Evolutionary conservation across 92 coral and sea anemone species (phyloP).

Genomic region (Hydrozoanthus gracilis): DNA sequence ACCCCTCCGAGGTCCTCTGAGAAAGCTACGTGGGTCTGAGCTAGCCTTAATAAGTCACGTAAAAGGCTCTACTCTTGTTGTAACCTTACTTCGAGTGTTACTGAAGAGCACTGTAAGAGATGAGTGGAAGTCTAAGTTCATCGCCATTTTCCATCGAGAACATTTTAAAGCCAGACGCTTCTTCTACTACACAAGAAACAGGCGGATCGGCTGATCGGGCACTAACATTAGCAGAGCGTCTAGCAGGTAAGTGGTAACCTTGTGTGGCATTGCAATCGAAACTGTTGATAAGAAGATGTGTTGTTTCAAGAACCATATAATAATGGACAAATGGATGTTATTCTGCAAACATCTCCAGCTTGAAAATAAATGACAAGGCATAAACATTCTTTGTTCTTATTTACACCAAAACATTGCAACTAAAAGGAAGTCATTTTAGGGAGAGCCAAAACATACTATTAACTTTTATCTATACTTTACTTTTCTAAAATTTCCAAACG

Average conservation of each 20-base stretch:
- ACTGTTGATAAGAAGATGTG: neutral
- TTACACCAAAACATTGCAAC: neutral
- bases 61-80: neutral
- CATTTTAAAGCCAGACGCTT: slow-evolving; percentile 90
- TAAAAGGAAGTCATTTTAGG: too few species aligned
- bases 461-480: too few species aligned
- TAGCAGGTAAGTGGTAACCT: slow-evolving; percentile 80
- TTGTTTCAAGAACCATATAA: neutral
- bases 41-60: slow-evolving; percentile 1
- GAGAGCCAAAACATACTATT: too few species aligned
- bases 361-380: too few species aligned
- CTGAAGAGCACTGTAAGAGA: slow-evolving; percentile 21
- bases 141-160: slow-evolving; percentile 96
- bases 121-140: slow-evolving; percentile 76
- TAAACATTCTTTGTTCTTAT: too few species aligned
- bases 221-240: slow-evolving; percentile 90
- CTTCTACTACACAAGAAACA: slow-evolving; percentile 71
- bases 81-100: neutral
- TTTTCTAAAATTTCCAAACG: too few species aligned
- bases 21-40: slow-evolving; percentile 5
- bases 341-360: neutral
- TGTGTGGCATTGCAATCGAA: neutral
- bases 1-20: slow-evolving; percentile 20
- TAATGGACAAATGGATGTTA: neutral
- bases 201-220: slow-evolving; percentile 94